Base-by-base conservation (phyloP, 2,797 vertebrate genomes). In the Sarcoramphus papa region DNA sequence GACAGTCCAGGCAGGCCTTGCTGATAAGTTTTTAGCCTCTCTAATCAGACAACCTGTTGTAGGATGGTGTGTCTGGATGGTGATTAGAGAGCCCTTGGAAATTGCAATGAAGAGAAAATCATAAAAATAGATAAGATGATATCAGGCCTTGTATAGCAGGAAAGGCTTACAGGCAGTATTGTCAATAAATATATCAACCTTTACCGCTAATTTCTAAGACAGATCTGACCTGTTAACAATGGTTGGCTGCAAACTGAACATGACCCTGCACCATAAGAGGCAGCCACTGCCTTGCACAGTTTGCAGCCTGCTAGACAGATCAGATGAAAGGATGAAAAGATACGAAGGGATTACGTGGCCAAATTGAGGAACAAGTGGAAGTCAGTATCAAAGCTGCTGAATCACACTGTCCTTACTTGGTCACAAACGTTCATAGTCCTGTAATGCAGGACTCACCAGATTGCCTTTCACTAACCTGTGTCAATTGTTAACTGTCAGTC, bases 301-400 rank as follows among this genome's bases (percentile, higher is more conserved):
- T 16, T 64, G 23, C 20, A 75, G 14, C 40, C 37, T 41, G 7
- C 40, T 10, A 62, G 21, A 27, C 12, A 80, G 22, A 23, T 7
- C 9, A 51, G 40, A 35, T 10, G 30, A 84, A 73, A 62, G 15
- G 31, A 33, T 50, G 10, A 51, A 40, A 35, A 80, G 30, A n/a
- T 25, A 35, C 0, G 0, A 83, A 37, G 12, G 8, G 23, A 33
- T 54, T 37, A 50, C 2, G 2, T 13, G 22, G 12, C 6, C 37
- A 62, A 79, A 43, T 4, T 11, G 20, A 92, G 19, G 30, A 67
- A 20, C 10, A 65, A 41, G 12, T 35, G 10, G 2, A 79, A 37
- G 4, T 19, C 21, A 47, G 5, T 41, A 23, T 14, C 37, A 35
- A 41, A 82, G 47, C 19, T 6, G 1, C 9, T 67, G 51, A 79